These are phyloP conservation scores for Tenodera sinensis DNA, from an alignment of 2,888 invertebrate genomes.

Conservation along the genomic window DNA sequence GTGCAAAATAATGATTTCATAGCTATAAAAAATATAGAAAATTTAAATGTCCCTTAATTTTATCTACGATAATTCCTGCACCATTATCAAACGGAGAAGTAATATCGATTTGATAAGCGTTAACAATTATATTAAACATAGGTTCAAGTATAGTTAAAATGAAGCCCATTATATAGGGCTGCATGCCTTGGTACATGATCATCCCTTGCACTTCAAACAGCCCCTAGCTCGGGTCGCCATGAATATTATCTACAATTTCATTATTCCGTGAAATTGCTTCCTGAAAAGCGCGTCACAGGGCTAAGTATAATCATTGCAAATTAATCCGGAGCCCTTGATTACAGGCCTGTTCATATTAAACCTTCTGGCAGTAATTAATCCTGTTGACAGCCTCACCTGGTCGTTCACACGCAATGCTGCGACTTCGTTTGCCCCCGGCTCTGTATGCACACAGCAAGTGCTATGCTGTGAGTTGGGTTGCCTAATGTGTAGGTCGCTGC, in stretches of 20 bases:
- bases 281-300: background rate
- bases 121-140: too few species aligned
- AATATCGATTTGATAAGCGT: too few species aligned
- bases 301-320: slow-evolving; percentile 1
- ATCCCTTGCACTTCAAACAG: background rate
- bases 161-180: too few species aligned
- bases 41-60: too few species aligned
- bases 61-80: too few species aligned
- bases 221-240: background rate
- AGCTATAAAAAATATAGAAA: too few species aligned
- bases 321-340: background rate
- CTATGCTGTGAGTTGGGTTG: background rate
- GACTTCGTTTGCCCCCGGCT: background rate
- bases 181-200: too few species aligned
- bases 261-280: background rate
- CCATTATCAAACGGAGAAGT: too few species aligned
- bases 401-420: background rate
- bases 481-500: background rate
- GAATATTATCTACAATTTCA: background rate
- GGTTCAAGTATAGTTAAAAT: too few species aligned
- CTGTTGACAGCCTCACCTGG: background rate
- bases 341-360: background rate
- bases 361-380: background rate
- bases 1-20: too few species aligned
- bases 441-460: background rate